phyloP scores from a whole-genome alignment of 2,888 invertebrate species.

The Leucania comma region DNA sequence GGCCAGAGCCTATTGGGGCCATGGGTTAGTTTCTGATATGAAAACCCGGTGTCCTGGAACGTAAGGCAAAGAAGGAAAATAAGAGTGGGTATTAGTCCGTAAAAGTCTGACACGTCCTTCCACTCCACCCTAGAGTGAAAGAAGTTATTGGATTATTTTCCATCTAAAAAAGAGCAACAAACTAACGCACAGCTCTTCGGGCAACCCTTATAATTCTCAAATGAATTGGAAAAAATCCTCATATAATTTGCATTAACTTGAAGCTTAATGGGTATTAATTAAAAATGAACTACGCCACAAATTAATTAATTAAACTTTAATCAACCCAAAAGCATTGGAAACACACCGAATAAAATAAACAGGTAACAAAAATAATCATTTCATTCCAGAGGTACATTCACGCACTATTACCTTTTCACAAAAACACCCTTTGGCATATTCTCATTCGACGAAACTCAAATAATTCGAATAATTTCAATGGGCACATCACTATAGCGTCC shows the following conservation, averaged over 20 bases:
- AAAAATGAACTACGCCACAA: neutral
- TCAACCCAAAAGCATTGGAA: constrained; percentile 14
- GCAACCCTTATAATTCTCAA: too few relatives aligned
- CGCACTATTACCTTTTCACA: constrained; percentile 19
- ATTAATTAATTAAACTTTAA: constrained; percentile 7
- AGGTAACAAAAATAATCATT: constrained; percentile 21
- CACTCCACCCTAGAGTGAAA: too few relatives aligned
- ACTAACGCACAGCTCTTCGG: too few relatives aligned
- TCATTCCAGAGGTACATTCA: constrained; percentile 6
- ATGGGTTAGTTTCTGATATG: too few relatives aligned
- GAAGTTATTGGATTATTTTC: too few relatives aligned
- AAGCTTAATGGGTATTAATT: neutral
- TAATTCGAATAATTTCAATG: constrained; percentile 22
- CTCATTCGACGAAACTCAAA: constrained; percentile 9
- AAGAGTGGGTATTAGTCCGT: too few relatives aligned
- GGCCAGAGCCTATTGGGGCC: too few relatives aligned
- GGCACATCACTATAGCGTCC: constrained; percentile 47
- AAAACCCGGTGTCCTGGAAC: too few relatives aligned
- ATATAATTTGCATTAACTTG: neutral
- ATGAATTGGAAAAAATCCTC: neutral
- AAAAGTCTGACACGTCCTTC: too few relatives aligned
- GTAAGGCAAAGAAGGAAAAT: too few relatives aligned
- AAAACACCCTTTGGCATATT: constrained; percentile 36
- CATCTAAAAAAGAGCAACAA: too few relatives aligned
- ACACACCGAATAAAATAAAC: constrained; percentile 14